Evolutionary conservation across 1,140 invertebrate species (phyloP), one percentile per base, ranked within the genome.

Genomic region (Brachionus calyciflorus): DNA sequence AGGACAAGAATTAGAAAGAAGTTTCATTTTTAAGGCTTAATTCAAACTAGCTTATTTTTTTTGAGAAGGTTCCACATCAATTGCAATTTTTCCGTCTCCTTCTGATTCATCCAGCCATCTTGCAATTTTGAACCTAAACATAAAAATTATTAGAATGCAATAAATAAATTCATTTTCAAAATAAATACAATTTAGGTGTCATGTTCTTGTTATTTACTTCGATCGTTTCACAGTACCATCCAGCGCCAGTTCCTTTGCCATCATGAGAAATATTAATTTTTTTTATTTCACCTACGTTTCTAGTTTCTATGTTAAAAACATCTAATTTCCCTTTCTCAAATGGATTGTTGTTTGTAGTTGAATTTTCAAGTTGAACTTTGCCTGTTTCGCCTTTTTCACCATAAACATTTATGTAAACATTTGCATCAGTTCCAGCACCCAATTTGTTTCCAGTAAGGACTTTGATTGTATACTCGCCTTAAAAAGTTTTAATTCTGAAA

Each of bases 201-300:
- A 26, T 30, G 21, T 44, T 46, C 24, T 53, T 49, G 26, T 76
- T 80, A 79, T 44, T 79, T 3, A 85, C 79, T 49, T 83, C 83
- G 9, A 86, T 81, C 77, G 79, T 82, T 33, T 82, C 81, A 55
- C 84, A 63, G 79, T 84, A 83, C 84, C 84, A 86, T 6, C 83
- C 84, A 76, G 82, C 55, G n/a, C 80, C 81, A 65, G 85, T 75
- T 3, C 84, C 84, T 40, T 80, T 78, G 28, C 81, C 84, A 78
- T 86, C 84, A 79, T 86, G 84, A 5, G 83, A 83, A 68, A 86
- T 83, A 44, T 83, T 80, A 17, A 86, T 80, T 78, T 85, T 85
- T 57, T 84, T 81, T n/a, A 85, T 55, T 53, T 82, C 80, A 76
- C 79, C 79, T 77, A 85, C 69, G 26, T 80, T 81, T 26, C 83